Percentiles rank a stretch among this genome's conserved stretches.
Conservation (phyloP, 2,113 vertebrate genomes). For the Scolopax mira region DNA sequence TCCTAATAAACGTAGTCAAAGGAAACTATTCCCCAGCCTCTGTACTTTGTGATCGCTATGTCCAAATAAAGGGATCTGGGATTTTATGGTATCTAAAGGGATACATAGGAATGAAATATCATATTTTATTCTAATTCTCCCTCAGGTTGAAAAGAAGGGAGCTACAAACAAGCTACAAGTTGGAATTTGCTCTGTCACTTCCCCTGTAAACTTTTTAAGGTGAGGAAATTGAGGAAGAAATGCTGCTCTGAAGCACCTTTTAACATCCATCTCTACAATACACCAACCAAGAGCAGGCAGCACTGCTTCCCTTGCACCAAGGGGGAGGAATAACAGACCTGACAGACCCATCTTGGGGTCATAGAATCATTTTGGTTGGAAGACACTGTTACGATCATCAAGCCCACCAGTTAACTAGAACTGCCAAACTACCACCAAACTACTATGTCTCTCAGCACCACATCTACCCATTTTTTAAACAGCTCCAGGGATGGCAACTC, state of each 20-base stretch:
- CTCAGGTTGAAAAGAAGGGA: neutral
- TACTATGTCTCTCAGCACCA: neutral
- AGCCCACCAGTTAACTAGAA: neutral
- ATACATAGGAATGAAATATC: neutral
- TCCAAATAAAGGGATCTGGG: neutral
- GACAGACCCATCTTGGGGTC: neutral
- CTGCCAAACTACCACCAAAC: neutral
- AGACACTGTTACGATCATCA: neutral
- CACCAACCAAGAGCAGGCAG: rapidly evolving
- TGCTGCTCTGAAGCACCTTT: neutral
- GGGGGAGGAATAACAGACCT: neutral
- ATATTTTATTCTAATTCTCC: neutral
- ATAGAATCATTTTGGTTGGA: neutral
- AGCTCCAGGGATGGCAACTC: neutral
- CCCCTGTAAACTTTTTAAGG: neutral
- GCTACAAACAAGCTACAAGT: neutral
- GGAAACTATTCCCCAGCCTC: neutral
- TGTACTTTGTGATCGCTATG: rapidly evolving
- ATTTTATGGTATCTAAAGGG: neutral
- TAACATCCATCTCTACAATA: neutral
- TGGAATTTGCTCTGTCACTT: neutral
- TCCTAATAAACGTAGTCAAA: neutral
- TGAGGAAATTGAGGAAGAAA: neutral
- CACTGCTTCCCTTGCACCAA: neutral
- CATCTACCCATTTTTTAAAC: neutral